A percentile compares a stretch with the other conserved stretches of the same genome.
phyloP scores from a whole-genome alignment of 2,113 vertebrate species.

The Cynopterus brachyotis region DNA sequence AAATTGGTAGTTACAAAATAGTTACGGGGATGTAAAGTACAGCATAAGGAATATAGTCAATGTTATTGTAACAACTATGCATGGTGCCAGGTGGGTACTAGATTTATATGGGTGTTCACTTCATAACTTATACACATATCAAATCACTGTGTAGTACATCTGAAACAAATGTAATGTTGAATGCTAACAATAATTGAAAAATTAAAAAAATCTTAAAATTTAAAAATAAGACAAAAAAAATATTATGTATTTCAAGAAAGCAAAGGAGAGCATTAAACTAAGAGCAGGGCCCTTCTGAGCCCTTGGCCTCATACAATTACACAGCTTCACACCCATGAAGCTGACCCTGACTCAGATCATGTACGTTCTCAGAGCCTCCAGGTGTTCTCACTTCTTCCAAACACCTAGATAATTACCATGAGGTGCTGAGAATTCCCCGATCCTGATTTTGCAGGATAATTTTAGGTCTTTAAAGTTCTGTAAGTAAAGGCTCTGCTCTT shows the following conservation, averaged over 20 bases:
- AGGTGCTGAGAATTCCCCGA: constrained; percentile 66
- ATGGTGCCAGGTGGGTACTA: too few relatives aligned
- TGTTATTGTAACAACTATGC: too few relatives aligned
- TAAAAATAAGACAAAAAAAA: not conserved
- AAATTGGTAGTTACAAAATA: too few relatives aligned
- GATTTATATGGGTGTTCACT: too few relatives aligned
- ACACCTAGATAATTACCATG: constrained; percentile 58
- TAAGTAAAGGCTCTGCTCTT: constrained; percentile 65
- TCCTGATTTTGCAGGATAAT: constrained; percentile 68
- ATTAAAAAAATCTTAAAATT: too few relatives aligned
- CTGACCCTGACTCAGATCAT: constrained; percentile 40
- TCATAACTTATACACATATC: too few relatives aligned
- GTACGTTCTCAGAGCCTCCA: constrained; percentile 41
- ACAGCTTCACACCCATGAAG: not conserved
- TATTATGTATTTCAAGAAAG: not conserved
- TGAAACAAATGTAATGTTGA: too few relatives aligned
- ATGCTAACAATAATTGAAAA: too few relatives aligned
- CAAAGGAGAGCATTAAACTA: constrained; percentile 10
- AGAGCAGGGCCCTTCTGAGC: not conserved
- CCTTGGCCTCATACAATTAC: not conserved
- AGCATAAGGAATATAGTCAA: too few relatives aligned
- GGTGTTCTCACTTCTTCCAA: constrained; percentile 62
- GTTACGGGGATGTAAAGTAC: too few relatives aligned
- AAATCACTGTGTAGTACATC: too few relatives aligned
- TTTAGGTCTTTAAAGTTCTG: constrained; percentile 66